Evolutionary conservation across 2,888 invertebrate genomes (phyloP).

Genomic region (Oscheius sp.): DNA sequence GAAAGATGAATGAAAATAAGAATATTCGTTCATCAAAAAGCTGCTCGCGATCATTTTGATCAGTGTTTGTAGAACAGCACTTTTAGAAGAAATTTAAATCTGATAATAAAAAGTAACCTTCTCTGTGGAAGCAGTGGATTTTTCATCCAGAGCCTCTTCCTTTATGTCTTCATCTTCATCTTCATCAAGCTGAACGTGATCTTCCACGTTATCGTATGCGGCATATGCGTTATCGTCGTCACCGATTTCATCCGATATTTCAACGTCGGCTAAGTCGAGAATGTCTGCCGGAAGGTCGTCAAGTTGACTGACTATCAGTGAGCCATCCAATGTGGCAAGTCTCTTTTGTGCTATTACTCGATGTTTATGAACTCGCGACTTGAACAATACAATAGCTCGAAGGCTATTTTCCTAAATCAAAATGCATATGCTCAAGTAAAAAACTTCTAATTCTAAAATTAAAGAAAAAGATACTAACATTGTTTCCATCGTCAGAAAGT

Average conservation of each 20-base stretch:
- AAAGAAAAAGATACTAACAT: slow-evolving; percentile 25
- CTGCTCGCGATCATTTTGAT: too few relatives aligned
- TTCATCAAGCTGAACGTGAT: slow-evolving; percentile 14
- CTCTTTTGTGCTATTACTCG: slow-evolving; percentile 47
- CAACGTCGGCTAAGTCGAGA: slow-evolving; percentile 23
- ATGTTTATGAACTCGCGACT: slow-evolving; percentile 49
- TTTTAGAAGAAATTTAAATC: too few relatives aligned
- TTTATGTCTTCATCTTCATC: slow-evolving; percentile 29
- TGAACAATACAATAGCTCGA: slow-evolving; percentile 48
- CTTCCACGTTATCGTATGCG: slow-evolving; percentile 22
- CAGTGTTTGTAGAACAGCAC: too few relatives aligned
- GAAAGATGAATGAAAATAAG: too few relatives aligned
- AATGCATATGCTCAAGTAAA: background rate
- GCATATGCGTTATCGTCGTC: slow-evolving; percentile 31
- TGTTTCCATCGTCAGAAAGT: slow-evolving; percentile 28
- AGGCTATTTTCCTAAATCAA: slow-evolving; percentile 46
- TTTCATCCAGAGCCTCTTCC: too few relatives aligned
- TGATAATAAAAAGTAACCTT: too few relatives aligned
- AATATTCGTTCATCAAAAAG: too few relatives aligned
- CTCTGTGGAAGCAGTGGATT: too few relatives aligned
- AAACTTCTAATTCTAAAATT: background rate
- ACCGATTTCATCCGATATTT: slow-evolving; percentile 36
- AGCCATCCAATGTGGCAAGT: slow-evolving; percentile 31
- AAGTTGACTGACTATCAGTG: slow-evolving; percentile 10
- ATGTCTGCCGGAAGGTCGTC: slow-evolving; percentile 20